These are phyloP conservation scores for Paragorgia papillata DNA, from an alignment of 92 coral and sea anemone genomes.

Conservation along the genomic window DNA sequence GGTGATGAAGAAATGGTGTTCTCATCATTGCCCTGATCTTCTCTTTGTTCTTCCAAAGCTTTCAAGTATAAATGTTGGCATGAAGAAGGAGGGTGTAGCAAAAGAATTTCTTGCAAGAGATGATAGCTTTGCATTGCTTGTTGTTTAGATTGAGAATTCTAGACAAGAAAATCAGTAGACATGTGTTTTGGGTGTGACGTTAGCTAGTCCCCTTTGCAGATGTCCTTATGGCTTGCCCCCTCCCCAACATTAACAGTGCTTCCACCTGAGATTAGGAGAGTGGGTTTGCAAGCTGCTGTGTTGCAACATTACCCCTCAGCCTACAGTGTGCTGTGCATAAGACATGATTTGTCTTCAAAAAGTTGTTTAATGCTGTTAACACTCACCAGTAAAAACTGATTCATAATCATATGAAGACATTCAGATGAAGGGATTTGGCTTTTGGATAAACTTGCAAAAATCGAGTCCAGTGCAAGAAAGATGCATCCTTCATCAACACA, in stretches of 20 bases:
- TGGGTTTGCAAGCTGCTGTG: too few species aligned
- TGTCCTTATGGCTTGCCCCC: too few species aligned
- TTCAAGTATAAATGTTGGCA: constrained; percentile 58
- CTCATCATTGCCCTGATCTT: constrained; percentile 7
- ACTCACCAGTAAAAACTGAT: constrained; percentile 61
- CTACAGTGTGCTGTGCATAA: too few species aligned
- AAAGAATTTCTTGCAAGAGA: constrained; percentile 60
- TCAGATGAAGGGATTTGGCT: constrained; percentile 59
- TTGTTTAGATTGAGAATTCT: constrained; percentile 61
- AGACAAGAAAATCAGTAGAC: neutral
- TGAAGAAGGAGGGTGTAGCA: constrained; percentile 62
- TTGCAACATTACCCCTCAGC: too few species aligned
- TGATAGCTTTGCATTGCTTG: constrained; percentile 61
- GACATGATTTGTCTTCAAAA: too few species aligned
- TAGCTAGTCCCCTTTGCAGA: too few species aligned
- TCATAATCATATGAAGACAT: constrained; percentile 61
- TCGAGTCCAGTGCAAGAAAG: constrained; percentile 53
- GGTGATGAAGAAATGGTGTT: constrained; percentile 31
- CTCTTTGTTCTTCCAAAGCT: constrained; percentile 43
- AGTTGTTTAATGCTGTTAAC: too few species aligned
- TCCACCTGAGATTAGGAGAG: too few species aligned
- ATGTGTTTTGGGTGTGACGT: neutral
- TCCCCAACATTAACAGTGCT: too few species aligned
- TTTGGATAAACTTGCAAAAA: constrained; percentile 58
- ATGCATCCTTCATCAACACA: constrained; percentile 74